Evolutionary conservation across 2,888 invertebrate genomes (phyloP).

Genomic region (Pandemis cinnamomeana): DNA sequence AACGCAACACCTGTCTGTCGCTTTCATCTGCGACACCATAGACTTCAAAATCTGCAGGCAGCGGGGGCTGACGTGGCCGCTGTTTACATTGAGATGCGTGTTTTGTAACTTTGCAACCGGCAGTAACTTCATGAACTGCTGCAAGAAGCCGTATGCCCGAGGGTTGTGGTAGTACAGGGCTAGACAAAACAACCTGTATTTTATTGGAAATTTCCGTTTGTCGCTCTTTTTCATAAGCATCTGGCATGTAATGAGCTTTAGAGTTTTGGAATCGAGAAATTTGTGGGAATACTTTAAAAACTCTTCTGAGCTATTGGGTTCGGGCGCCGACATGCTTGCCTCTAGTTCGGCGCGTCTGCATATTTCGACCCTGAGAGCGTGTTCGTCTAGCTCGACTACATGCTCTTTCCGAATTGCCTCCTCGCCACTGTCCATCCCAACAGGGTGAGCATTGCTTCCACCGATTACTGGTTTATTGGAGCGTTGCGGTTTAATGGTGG

Average conservation of each 20-base stretch:
- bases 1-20: conserved; percentile 8
- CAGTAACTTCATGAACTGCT: not conserved
- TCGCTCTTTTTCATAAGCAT: not conserved
- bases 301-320: not conserved
- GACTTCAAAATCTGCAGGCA: not conserved
- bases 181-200: not conserved
- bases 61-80: not conserved
- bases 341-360: not conserved
- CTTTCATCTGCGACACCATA: not conserved
- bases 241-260: not conserved
- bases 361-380: not conserved
- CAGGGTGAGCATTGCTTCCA: not conserved
- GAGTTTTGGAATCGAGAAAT: not conserved
- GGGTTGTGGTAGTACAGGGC: conserved; percentile 7
- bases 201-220: not conserved
- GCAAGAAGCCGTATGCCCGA: not conserved
- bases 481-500: not conserved
- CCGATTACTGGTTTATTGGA: too few species aligned
- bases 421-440: not conserved
- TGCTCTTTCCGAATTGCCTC: not conserved
- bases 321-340: too few species aligned
- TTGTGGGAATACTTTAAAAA: not conserved
- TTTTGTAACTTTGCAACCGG: not conserved
- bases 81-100: not conserved
- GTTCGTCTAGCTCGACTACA: not conserved